Evolutionary conservation across 2,113 vertebrate species (phyloP), one percentile per base, ranked within the genome.

Genomic region (Epinephelus moara): DNA sequence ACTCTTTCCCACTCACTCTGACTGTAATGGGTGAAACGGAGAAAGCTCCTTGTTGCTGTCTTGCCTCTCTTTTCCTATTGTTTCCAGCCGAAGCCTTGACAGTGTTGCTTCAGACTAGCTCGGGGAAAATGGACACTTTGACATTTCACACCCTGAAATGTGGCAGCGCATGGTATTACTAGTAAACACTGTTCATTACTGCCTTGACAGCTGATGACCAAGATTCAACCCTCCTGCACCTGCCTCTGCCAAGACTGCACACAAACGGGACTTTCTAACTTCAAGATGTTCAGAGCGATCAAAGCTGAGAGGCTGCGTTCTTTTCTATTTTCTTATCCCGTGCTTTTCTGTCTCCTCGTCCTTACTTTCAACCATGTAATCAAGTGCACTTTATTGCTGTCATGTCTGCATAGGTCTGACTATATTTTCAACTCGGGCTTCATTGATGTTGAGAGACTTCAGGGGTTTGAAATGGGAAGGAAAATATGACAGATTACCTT

Each of bases 101-200:
- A 85, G 86, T 85, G 66, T 70, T 86, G 79, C 73, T 86, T 83
- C 84, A 70, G 90, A 86, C 69, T 61, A 40, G 84, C 82, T 85
- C n/a, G 18, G 74, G 27, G 77, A 81, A 89, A 92, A 89, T 89
- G 85, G 83, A 90, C 86, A 88, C 82, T 77, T 91, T 93, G 92
- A 92, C 92, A 92, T 90, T 93, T 91, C 84, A 75, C 90, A 79
- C 73, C 75, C 91, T 85, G 84, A 90, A 87, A 89, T 81, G 80
- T 80, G 72, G 77, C 83, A 83, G 70, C 21, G n/a, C 83, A 78
- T 62, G 77, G 81, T 90, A 83, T 91, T 84, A 87, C 80, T 82
- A 87, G 90, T 92, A 91, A 90, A 89, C 84, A 86, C 79, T 85
- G 86, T 85, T 90, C 84, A 89, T 91, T 88, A 91, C 55, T 8